Evolutionary conservation across 2,113 vertebrate genomes (phyloP).

Genomic region (Ctenomys sociabilis): DNA sequence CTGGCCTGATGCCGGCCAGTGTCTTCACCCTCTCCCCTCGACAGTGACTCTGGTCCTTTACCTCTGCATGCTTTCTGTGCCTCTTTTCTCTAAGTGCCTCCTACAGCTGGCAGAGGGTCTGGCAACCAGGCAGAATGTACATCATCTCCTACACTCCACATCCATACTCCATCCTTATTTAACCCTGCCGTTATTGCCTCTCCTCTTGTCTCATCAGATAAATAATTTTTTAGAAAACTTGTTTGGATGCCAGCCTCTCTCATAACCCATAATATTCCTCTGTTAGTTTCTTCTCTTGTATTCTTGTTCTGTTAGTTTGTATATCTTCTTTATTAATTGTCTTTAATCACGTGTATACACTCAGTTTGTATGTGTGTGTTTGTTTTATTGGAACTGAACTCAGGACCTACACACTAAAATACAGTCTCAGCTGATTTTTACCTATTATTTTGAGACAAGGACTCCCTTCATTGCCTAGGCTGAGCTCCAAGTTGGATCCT

Average conservation of each 20-base stretch:
- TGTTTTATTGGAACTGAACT: not conserved
- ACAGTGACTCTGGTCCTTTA: not conserved
- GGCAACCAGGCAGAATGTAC: not conserved
- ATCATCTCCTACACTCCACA: not conserved
- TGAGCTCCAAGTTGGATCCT: not conserved
- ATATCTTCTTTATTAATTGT: constrained; percentile 6
- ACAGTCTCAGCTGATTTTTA: not conserved
- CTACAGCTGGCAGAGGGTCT: not conserved
- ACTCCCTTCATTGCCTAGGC: not conserved
- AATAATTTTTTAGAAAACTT: not conserved
- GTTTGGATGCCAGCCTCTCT: not conserved
- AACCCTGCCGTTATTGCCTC: not conserved
- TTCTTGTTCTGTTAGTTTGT: not conserved
- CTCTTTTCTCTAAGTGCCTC: not conserved
- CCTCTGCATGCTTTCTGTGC: not conserved
- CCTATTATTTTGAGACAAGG: not conserved
- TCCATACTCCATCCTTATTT: not conserved
- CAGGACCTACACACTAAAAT: not conserved
- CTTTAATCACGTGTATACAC: not conserved
- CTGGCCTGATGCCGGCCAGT: not conserved
- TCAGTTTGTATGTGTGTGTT: not conserved
- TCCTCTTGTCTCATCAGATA: not conserved
- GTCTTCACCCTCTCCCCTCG: not conserved
- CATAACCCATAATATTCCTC: not conserved
- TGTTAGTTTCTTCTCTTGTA: not conserved